Evolutionary conservation across 2,888 invertebrate species (phyloP), one percentile per base, ranked within the genome.

Genomic region (Xiphydria camelus): DNA sequence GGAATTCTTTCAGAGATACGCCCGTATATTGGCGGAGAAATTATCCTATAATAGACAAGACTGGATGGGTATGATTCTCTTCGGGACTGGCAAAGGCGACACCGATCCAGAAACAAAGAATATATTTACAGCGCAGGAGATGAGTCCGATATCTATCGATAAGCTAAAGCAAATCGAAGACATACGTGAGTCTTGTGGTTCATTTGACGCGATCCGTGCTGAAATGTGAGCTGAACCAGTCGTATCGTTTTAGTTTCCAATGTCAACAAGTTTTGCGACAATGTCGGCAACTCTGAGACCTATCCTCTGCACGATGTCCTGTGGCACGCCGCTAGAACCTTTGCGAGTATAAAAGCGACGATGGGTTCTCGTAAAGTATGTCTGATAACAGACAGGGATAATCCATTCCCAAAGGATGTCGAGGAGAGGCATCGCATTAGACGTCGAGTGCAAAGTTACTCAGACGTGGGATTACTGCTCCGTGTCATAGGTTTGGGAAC

Each of bases 61-160:
- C 50, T 62, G 56, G 55, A 61, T 61, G 55, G 63, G 63, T 4
- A 33, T 66, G 18, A 37, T 56, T 5, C 37, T 66, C 2, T 58
- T 61, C 42, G 56, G 55, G 6, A 58, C 54, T 1, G 45, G 59
- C n/a, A 19, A 56, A 19, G 53, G 38, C n/a, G 57, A 62, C 2
- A 4, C 3, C 4, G 34, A 53, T 38, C 45, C 52, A 2, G 41
- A 49, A 15, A 49, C 39, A 3, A 49, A 56, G 20, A 20, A 61
- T 18, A 41, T 65, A 39, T 40, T 48, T 1, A 57, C 51, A 3
- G 14, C 61, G 1, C 59, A 58, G 12, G 44, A 56, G 22, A 45
- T 66, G 6, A 25, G 19, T 7, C 41, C 42, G 23, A 41, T 56
- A 4, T 45, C 49, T 0, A 26, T 45, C 2, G 25, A 47, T 4